Base-by-base conservation (phyloP, 2,888 invertebrate species). In the Andrena minutula region DNA sequence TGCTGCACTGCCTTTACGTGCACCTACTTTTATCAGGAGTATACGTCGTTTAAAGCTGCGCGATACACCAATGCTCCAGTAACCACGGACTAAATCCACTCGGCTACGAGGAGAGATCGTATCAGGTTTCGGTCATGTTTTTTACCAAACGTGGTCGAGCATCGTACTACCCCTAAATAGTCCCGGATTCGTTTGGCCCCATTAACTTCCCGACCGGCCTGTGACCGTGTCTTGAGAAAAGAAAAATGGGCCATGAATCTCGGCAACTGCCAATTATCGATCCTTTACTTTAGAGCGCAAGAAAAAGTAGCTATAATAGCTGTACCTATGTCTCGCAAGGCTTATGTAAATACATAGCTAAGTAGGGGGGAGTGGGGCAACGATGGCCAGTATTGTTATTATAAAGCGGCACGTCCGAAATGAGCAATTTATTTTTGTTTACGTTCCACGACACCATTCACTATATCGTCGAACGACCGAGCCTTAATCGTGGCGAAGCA, bases 141-240 rank as follows among this genome's bases (percentile, higher is more conserved):
- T 81, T 81, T 79, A 65, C 64, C 49, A 58, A 73, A 41, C 47
- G 61, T 56, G 23, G 28, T 23, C 79, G 47, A 47, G 51, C 32
- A 53, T 53, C 61, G 79, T 23, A 68, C 63, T n/a, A 64, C 69
- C 73, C 69, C 41, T 26, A 32, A 23, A 41, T 41, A 35, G 35
- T 53, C 70, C 53, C 65, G 71, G 65, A 70, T 81, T 81, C 81
- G 81, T 81, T 65, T 70, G 20, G 81, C 68, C 65, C 80, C 81
- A 81, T 81, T 81, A 81, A 81, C 70, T 79, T 64, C 65, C 65
- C 51, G 12, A 69, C 30, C 64, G n/a, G 68, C 7, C 35, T 23
- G 51, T 2, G 69, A 23, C 49, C 35, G 56, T 20, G 60, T 74
- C 61, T 28, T 30, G 51, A 20, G 16, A 47, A 49, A 69, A 12